Percentiles rank a stretch among this genome's conserved stretches.
Evolutionary conservation across 2,888 invertebrate genomes (phyloP).

Genomic region (Parelbella ahira): DNA sequence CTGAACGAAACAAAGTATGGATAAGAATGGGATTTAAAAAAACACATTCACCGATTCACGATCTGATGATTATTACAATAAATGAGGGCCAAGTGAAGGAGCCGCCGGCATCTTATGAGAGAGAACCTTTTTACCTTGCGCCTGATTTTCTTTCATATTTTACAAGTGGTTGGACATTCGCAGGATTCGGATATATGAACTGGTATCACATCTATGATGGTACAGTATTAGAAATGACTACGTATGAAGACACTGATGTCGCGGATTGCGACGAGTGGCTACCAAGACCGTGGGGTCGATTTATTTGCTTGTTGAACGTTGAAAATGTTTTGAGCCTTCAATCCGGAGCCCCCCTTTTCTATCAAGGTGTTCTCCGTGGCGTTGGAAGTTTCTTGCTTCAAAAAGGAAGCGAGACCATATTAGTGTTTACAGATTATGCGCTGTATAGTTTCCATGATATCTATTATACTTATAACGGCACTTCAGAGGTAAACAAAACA

Average conservation of each 20-base stretch:
- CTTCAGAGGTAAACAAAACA: no score
- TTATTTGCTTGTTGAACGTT: conserved; percentile 28
- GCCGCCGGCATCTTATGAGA: not conserved
- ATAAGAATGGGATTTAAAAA: conserved; percentile 23
- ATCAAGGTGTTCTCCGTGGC: conserved; percentile 17
- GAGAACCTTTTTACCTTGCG: not conserved
- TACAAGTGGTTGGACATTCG: conserved; percentile 24
- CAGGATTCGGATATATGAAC: conserved; percentile 27
- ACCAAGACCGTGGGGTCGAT: conserved; percentile 30
- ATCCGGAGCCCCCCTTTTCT: conserved; percentile 28
- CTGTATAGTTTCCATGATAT: conserved; percentile 16
- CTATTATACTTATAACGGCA: no score
- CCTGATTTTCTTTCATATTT: not conserved
- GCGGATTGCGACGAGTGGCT: conserved; percentile 29
- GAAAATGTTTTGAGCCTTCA: conserved; percentile 19
- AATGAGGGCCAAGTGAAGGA: not conserved
- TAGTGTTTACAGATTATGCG: conserved; percentile 29
- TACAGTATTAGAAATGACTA: conserved; percentile 16
- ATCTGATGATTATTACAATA: conserved; percentile 23
- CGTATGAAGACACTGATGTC: conserved; percentile 11
- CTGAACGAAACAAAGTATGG: conserved; percentile 23
- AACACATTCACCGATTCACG: conserved; percentile 26
- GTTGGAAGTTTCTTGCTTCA: conserved; percentile 26
- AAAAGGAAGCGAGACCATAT: conserved; percentile 27
- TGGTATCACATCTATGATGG: conserved; percentile 20